A percentile compares a stretch with the other conserved stretches of the same genome.
Evolutionary conservation across 2,797 vertebrate genomes (phyloP).

Genomic region (Emys orbicularis): DNA sequence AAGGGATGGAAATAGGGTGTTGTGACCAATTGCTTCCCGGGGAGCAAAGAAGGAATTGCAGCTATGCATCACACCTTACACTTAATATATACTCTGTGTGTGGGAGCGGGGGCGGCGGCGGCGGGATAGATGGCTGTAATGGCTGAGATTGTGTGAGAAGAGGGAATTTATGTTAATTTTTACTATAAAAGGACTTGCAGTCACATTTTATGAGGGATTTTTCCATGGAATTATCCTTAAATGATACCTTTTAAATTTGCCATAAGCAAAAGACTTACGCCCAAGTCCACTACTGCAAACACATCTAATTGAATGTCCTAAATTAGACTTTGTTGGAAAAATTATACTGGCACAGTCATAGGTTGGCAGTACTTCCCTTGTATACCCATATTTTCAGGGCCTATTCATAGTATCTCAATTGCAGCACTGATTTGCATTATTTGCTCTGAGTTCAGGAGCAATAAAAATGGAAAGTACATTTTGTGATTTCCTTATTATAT

Average conservation of each 20-base stretch:
- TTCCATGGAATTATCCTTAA: background rate
- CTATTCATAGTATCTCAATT: slow-evolving; percentile 56
- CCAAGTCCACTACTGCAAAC: background rate
- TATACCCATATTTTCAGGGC: slow-evolving; percentile 11
- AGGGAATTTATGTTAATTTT: slow-evolving; percentile 18
- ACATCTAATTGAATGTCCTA: slow-evolving; percentile 47
- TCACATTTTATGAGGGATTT: background rate
- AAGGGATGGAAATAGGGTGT: background rate
- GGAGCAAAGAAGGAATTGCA: background rate
- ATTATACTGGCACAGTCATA: slow-evolving; percentile 36
- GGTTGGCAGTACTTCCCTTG: slow-evolving; percentile 46
- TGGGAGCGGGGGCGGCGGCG: background rate
- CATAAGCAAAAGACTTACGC: background rate
- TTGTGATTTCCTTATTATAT: background rate
- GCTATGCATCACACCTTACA: background rate
- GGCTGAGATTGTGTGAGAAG: background rate
- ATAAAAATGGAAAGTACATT: background rate
- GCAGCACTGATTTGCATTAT: slow-evolving; percentile 29
- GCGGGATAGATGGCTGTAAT: background rate
- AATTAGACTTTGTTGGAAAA: slow-evolving; percentile 61
- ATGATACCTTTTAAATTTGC: background rate
- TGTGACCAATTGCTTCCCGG: background rate
- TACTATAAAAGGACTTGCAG: slow-evolving; percentile 49
- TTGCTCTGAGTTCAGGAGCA: background rate
- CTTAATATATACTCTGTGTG: background rate